These are phyloP conservation scores for Halichoeres trimaculatus DNA, from an alignment of 2,113 vertebrate species.

Conservation along the genomic window DNA sequence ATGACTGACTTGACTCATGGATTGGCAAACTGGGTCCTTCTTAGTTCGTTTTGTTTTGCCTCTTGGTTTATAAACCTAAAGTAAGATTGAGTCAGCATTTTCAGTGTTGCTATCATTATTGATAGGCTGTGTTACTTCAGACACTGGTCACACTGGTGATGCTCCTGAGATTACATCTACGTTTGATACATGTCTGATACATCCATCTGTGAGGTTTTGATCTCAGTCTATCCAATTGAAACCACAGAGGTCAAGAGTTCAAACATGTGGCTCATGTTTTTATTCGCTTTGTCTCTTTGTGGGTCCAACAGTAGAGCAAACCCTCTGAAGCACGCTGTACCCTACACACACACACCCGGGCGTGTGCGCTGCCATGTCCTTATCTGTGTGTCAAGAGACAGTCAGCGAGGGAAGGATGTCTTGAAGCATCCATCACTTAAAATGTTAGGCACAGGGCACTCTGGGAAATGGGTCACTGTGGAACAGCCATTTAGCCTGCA, in stretches of 20 bases:
- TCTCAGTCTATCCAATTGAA: background rate
- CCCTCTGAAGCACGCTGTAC: constrained; percentile 11
- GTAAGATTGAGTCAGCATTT: no score
- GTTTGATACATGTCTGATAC: no score
- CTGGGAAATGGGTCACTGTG: constrained; percentile 66
- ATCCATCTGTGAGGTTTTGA: no score
- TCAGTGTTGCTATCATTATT: no score
- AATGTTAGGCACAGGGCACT: constrained; percentile 26
- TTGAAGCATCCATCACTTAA: constrained; percentile 67
- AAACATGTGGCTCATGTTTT: constrained; percentile 6
- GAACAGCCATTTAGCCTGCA: constrained; percentile 45
- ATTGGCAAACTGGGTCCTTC: no score
- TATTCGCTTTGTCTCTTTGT: background rate
- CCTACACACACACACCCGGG: constrained; percentile 14
- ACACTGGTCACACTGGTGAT: no score
- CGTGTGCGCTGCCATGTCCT: constrained; percentile 10
- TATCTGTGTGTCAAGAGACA: constrained; percentile 18
- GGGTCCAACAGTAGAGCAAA: background rate
- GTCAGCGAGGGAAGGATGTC: constrained; percentile 43
- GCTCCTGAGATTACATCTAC: no score
- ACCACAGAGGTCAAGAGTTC: background rate
- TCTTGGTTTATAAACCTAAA: no score
- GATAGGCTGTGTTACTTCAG: no score
- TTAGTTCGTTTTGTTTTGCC: no score
- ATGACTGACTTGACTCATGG: no score